phyloP scores from a whole-genome alignment of 1,140 invertebrate species.

The Hyposmocoma kahamanoa region DNA sequence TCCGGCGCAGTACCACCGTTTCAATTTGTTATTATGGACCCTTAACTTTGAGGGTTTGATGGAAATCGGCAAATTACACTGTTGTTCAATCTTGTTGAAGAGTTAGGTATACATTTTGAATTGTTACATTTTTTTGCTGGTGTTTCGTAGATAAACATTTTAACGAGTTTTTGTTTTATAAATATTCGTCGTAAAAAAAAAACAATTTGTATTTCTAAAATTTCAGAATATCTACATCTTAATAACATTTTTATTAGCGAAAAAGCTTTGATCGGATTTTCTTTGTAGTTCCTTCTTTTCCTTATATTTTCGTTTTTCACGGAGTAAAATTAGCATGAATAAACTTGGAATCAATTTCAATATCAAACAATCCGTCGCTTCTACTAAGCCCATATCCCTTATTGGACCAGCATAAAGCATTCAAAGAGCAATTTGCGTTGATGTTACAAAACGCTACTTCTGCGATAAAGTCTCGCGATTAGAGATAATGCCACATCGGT shows the following conservation, averaged over 20 bases:
- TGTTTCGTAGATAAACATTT: too few species aligned
- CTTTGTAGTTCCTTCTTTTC: background rate
- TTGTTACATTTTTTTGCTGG: too few species aligned
- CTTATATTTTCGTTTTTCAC: background rate
- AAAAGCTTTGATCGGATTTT: background rate
- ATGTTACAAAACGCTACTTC: background rate
- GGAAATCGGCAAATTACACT: background rate
- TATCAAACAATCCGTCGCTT: background rate
- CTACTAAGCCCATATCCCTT: background rate
- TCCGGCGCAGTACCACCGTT: conserved; percentile 38
- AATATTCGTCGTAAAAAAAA: background rate
- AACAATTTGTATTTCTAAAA: background rate
- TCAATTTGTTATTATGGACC: conserved; percentile 57
- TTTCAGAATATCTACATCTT: background rate
- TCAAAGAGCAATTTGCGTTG: background rate
- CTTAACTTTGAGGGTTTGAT: conserved; percentile 13
- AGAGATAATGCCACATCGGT: background rate
- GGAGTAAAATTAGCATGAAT: background rate
- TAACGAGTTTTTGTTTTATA: background rate
- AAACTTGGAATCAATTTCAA: background rate
- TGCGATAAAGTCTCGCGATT: background rate
- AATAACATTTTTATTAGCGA: background rate
- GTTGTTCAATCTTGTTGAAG: background rate
- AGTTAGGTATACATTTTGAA: too few species aligned
- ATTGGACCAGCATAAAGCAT: background rate